phyloP scores from a whole-genome alignment of 2,888 invertebrate species.

The Sminthurinus aureus region DNA sequence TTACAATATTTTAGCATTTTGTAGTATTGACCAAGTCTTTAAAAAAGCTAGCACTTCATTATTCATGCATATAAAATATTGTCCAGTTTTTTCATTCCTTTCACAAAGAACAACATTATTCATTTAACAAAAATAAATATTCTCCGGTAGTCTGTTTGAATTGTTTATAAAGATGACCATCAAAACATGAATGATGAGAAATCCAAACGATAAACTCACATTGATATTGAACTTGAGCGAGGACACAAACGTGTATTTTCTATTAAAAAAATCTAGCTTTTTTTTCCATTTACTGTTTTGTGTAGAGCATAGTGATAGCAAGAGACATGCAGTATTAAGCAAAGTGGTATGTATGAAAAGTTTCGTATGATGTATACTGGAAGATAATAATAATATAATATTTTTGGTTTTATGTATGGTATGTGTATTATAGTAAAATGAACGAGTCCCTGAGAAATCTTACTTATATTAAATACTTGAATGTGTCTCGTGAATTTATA shows the following conservation, averaged over 20 bases:
- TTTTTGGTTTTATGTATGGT: neutral
- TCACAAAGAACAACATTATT: no score
- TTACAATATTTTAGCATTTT: no score
- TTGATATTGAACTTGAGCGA: slow-evolving; percentile 29
- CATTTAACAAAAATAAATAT: neutral
- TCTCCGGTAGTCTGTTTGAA: neutral
- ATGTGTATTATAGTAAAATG: neutral
- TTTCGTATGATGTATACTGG: slow-evolving; percentile 3
- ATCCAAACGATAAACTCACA: slow-evolving; percentile 14
- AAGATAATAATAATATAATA: neutral
- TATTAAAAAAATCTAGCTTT: neutral
- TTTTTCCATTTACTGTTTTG: neutral
- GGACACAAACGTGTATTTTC: neutral
- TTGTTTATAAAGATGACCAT: slow-evolving; percentile 14
- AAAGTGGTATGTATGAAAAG: neutral
- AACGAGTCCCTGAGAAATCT: slow-evolving; percentile 20
- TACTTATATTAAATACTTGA: neutral
- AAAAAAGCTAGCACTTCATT: no score
- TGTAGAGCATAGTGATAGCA: neutral
- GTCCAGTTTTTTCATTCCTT: no score
- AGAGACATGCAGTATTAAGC: neutral
- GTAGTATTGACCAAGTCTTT: no score
- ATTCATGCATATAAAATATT: no score
- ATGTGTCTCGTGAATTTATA: no score
- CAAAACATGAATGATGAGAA: slow-evolving; percentile 6